These are phyloP conservation scores for Lithophane ornitopus DNA, from an alignment of 2,888 invertebrate genomes.

Conservation along the genomic window DNA sequence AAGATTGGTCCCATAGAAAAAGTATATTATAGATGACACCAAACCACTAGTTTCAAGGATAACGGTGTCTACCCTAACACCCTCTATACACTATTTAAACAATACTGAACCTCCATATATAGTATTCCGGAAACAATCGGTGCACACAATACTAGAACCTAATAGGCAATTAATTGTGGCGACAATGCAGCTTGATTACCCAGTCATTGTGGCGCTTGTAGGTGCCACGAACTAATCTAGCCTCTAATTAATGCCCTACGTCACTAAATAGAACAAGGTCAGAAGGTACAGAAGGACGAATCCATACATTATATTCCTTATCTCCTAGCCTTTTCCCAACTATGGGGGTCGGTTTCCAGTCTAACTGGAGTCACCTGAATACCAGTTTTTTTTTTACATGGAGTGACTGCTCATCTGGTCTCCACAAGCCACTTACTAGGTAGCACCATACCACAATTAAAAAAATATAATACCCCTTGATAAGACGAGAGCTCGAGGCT, in stretches of 20 bases:
- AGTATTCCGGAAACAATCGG: constrained; percentile 48
- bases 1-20: too few relatives aligned
- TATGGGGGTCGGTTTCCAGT: too few relatives aligned
- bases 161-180: constrained; percentile 70
- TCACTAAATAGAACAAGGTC: background rate
- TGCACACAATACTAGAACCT: constrained; percentile 52
- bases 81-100: background rate
- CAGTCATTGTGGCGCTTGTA: constrained; percentile 68
- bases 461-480: background rate
- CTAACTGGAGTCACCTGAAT: background rate
- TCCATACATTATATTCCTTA: background rate
- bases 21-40: too few relatives aligned
- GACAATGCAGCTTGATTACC: constrained; percentile 68
- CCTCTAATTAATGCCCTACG: constrained; percentile 61
- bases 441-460: background rate
- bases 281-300: background rate
- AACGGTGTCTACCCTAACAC: too few relatives aligned
- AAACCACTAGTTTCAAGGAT: too few relatives aligned
- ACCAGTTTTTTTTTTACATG: background rate
- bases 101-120: background rate
- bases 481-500: too few relatives aligned
- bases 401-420: background rate
- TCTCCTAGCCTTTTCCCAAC: background rate
- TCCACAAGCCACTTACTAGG: background rate
- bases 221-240: constrained; percentile 61